Percentiles rank a stretch among this genome's conserved stretches.
These are phyloP conservation scores for Sylvietta virens DNA, from an alignment of 2,113 vertebrate genomes.

Conservation along the genomic window DNA sequence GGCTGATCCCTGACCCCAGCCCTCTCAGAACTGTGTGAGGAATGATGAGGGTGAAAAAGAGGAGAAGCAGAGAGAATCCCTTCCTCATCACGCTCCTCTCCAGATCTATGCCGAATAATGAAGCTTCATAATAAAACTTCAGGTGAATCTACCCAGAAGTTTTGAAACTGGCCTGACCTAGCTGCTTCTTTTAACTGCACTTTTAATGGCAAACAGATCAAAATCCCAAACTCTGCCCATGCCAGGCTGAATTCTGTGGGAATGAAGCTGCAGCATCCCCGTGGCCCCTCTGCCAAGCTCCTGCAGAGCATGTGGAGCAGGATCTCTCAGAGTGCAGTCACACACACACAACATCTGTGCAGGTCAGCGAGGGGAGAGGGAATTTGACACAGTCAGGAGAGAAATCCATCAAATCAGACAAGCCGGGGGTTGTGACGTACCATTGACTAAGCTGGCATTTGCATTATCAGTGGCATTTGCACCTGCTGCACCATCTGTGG, in stretches of 20 bases:
- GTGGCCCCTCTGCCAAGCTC: constrained; percentile 49
- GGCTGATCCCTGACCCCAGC: constrained; percentile 46
- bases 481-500: constrained; percentile 93
- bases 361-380: constrained; percentile 41
- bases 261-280: not conserved
- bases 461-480: constrained; percentile 90
- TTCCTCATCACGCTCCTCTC: not conserved
- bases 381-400: constrained; percentile 64
- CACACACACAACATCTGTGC: constrained; percentile 68
- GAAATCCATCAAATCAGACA: constrained; percentile 63
- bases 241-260: not conserved
- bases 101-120: not conserved
- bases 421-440: constrained; percentile 87
- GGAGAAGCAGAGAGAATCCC: not conserved
- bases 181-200: not conserved
- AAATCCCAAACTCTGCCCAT: not conserved
- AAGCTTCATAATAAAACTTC: not conserved
- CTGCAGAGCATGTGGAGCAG: not conserved
- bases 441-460: constrained; percentile 98
- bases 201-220: not conserved
- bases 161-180: not conserved
- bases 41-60: constrained; percentile 43
- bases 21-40: not conserved
- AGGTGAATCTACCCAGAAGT: not conserved
- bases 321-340: constrained; percentile 58